Conservation (phyloP, 2,797 vertebrate genomes). For the Hippoglossus hippoglossus region DNA sequence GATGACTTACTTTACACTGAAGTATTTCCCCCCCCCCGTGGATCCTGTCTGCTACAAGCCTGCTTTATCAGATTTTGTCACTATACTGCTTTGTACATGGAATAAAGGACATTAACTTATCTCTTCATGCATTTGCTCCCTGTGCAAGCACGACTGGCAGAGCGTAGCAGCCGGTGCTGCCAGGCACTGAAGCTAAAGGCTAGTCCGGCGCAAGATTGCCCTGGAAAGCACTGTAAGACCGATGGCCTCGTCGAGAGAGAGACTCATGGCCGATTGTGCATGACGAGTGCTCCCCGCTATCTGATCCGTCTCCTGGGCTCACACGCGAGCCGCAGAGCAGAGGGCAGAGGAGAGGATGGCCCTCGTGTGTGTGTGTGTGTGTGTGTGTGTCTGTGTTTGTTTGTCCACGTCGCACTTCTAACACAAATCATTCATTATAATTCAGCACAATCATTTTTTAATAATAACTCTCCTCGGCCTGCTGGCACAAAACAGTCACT, state of each 20-base stretch:
- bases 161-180: slow-evolving; percentile 47
- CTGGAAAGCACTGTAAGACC: slow-evolving; percentile 61
- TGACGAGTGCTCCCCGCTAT: slow-evolving; percentile 51
- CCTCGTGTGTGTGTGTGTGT: background rate
- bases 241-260: slow-evolving; percentile 60
- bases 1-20: slow-evolving; percentile 25
- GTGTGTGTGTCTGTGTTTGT: slow-evolving; percentile 5
- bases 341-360: slow-evolving; percentile 32
- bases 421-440: slow-evolving; percentile 1
- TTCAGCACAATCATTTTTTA: background rate
- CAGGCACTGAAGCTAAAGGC: slow-evolving; percentile 58
- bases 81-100: slow-evolving; percentile 25
- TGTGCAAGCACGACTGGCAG: slow-evolving; percentile 49
- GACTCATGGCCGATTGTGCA: slow-evolving; percentile 51
- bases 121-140: slow-evolving; percentile 37
- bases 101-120: slow-evolving; percentile 46
- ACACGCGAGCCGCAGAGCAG: slow-evolving; percentile 45
- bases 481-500: background rate
- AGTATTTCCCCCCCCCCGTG: slow-evolving; percentile 23
- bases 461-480: background rate
- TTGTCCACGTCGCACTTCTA: slow-evolving; percentile 10
- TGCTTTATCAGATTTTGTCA: slow-evolving; percentile 32
- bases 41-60: background rate
- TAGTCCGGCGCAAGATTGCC: slow-evolving; percentile 55
- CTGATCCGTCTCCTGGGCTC: slow-evolving; percentile 44